Evolutionary conservation across 2,888 invertebrate species (phyloP).

Genomic region (Acleris literana): DNA sequence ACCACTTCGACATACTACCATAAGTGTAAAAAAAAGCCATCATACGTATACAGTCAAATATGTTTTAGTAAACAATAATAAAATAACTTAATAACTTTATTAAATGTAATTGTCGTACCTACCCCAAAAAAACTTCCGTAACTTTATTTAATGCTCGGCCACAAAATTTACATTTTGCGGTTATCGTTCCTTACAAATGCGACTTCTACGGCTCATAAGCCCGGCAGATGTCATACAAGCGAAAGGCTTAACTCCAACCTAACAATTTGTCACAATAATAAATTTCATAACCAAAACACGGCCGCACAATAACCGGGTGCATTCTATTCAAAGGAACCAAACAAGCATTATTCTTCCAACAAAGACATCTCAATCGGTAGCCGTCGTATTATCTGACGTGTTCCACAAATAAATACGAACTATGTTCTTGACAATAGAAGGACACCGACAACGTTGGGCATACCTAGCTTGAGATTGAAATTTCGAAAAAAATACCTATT

Average conservation of each 20-base stretch:
- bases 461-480: slow-evolving; percentile 64
- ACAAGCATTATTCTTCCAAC: slow-evolving; percentile 68
- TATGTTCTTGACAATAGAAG: slow-evolving; percentile 75
- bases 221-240: slow-evolving; percentile 61
- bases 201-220: slow-evolving; percentile 45
- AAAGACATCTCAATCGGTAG: slow-evolving; percentile 80
- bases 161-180: not conserved
- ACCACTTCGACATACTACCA: no score
- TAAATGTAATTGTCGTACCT: not conserved
- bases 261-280: slow-evolving; percentile 80
- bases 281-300: slow-evolving; percentile 79
- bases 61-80: no score
- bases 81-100: not conserved
- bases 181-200: not conserved
- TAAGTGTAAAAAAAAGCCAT: no score
- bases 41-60: no score
- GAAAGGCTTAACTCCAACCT: slow-evolving; percentile 71
- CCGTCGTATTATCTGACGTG: slow-evolving; percentile 76
- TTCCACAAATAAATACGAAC: slow-evolving; percentile 78
- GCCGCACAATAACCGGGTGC: slow-evolving; percentile 62
- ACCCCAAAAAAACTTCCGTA: not conserved
- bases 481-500: slow-evolving; percentile 68
- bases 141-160: not conserved
- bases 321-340: slow-evolving; percentile 71
- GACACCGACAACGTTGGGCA: slow-evolving; percentile 51